phyloP scores from a whole-genome alignment of 1,140 invertebrate species.

The Polyergus mexicanus region DNA sequence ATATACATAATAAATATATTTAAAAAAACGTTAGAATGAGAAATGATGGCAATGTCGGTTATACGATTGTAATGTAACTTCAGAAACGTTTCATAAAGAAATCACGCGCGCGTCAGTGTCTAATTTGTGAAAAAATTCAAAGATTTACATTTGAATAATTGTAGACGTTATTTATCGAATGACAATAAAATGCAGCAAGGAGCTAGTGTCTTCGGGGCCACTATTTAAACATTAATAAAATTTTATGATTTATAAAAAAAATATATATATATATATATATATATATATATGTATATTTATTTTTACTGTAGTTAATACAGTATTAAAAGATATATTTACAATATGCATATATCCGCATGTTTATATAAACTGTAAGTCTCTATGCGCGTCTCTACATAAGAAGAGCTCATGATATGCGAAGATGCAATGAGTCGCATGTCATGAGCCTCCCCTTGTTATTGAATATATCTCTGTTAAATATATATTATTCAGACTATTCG shows the following conservation, averaged over 20 bases:
- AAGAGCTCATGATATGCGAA: not conserved
- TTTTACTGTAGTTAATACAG: slow-evolving; percentile 41
- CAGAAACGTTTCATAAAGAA: not conserved
- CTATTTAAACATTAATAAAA: slow-evolving; percentile 17
- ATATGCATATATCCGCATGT: not conserved
- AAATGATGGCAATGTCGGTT: not conserved
- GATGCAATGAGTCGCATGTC: not conserved
- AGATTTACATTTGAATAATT: not conserved
- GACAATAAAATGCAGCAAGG: slow-evolving; percentile 6
- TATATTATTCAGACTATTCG: slow-evolving; percentile 59
- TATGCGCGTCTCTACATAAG: not conserved
- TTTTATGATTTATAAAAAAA: slow-evolving; percentile 52
- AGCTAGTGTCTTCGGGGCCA: not conserved
- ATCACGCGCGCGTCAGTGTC: not conserved
- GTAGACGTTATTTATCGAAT: not conserved
- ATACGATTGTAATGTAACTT: not conserved
- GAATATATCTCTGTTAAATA: slow-evolving; percentile 23
- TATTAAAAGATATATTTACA: slow-evolving; percentile 44
- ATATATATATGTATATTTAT: slow-evolving; percentile 58
- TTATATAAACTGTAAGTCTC: slow-evolving; percentile 34
- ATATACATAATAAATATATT: slow-evolving; percentile 22
- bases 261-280: slow-evolving; percentile 28
- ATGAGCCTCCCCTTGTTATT: not conserved
- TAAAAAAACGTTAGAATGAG: not conserved
- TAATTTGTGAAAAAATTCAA: not conserved